A percentile compares a stretch with the other conserved stretches of the same genome.
Evolutionary conservation across 2,113 vertebrate species (phyloP).

Genomic region (Alethe diademata): DNA sequence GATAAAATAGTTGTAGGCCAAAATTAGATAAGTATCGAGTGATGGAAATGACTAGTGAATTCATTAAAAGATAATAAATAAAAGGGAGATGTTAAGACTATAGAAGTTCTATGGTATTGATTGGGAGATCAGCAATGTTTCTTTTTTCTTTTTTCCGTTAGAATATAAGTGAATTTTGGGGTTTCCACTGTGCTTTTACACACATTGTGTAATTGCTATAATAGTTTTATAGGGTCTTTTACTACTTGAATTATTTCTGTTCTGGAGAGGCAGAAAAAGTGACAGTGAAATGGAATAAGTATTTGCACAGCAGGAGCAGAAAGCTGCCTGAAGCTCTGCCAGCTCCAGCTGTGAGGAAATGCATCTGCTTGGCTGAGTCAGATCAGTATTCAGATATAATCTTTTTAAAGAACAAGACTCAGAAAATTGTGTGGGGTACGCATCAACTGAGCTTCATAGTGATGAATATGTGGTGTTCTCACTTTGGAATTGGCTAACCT

Average conservation of each 20-base stretch:
- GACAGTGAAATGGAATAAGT: background rate
- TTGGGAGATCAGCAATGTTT: background rate
- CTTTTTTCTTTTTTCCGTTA: background rate
- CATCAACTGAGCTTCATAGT: background rate
- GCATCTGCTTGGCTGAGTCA: background rate
- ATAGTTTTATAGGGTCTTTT: background rate
- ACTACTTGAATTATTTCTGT: background rate
- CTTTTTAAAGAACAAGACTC: background rate
- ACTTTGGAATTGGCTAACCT: background rate
- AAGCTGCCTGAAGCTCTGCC: background rate
- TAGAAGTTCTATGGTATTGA: background rate
- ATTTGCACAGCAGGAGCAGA: background rate
- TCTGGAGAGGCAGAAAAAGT: background rate
- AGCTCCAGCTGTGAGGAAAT: background rate
- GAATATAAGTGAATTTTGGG: background rate
- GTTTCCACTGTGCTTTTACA: background rate
- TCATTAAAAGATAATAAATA: background rate
- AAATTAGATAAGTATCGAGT: slow-evolving; percentile 6
- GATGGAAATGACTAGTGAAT: background rate
- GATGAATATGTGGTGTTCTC: background rate
- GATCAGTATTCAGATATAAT: background rate
- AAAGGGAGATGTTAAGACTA: background rate
- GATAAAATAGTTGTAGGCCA: background rate
- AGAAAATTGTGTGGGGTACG: background rate
- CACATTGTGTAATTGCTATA: background rate